Evolutionary conservation across 2,113 vertebrate genomes (phyloP).

Genomic region (Gila orcuttii): DNA sequence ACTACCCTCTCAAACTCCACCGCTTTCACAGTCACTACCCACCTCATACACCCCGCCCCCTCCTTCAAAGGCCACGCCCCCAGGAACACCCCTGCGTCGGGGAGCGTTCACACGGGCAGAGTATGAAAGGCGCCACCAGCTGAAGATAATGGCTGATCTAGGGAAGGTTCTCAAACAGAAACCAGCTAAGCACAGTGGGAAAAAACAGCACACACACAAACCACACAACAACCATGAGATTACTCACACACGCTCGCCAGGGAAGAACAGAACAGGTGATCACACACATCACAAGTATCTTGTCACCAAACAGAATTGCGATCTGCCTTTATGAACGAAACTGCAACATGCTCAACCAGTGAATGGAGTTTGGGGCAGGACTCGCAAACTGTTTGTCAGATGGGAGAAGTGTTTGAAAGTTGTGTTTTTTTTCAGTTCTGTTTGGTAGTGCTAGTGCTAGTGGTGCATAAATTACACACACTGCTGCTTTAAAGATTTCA

Average conservation of each 20-base stretch:
- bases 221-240: constrained; percentile 84
- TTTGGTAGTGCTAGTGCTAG: no score
- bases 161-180: constrained; percentile 78
- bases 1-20: constrained; percentile 25
- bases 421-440: no score
- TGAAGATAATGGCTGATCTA: constrained; percentile 81
- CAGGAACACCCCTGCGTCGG: constrained; percentile 74
- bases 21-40: constrained; percentile 67
- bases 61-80: constrained; percentile 65
- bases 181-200: constrained; percentile 42
- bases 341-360: background rate
- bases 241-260: constrained; percentile 81
- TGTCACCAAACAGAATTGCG: background rate
- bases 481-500: no score
- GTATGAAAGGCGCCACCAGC: constrained; percentile 82
- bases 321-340: background rate
- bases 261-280: constrained; percentile 71
- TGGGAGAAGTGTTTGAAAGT: background rate
- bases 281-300: constrained; percentile 1
- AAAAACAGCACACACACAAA: constrained; percentile 54
- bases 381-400: background rate
- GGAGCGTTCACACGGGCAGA: constrained; percentile 83
- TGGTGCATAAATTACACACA: no score
- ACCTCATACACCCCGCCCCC: constrained; percentile 55
- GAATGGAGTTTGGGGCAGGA: background rate